Evolutionary conservation across 2,113 vertebrate genomes (phyloP).

Genomic region (Redunca redunca): DNA sequence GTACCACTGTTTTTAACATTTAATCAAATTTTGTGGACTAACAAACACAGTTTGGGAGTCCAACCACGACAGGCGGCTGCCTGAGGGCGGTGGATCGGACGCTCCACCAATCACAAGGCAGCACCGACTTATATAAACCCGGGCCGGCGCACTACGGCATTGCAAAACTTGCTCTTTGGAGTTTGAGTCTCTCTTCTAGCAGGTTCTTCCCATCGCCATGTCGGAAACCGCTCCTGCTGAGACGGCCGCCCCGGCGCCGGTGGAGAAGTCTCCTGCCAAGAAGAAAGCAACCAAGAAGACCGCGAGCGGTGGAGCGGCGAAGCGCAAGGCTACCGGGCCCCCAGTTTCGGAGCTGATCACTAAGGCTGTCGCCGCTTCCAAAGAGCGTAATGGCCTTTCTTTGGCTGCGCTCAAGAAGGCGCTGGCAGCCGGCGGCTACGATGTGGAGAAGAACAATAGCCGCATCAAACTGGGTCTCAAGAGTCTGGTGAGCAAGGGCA

Average conservation of each 20-base stretch:
- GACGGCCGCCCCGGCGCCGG: neutral
- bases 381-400: conserved; percentile 72
- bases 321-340: conserved; percentile 42
- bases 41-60: conserved; percentile 49
- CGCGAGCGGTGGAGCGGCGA: conserved; percentile 2
- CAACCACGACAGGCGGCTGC: neutral
- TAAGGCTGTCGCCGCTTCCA: conserved; percentile 66
- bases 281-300: conserved; percentile 62
- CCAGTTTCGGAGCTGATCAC: conserved; percentile 71
- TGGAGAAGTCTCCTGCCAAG: conserved; percentile 58
- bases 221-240: conserved; percentile 60
- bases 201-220: fast-evolving
- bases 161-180: neutral
- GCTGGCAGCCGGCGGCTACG: conserved; percentile 81
- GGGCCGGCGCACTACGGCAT: neutral
- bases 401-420: conserved; percentile 81
- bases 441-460: conserved; percentile 83
- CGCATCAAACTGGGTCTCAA: conserved; percentile 75
- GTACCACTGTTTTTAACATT: neutral
- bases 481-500: conserved; percentile 71
- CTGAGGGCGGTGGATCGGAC: neutral
- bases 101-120: conserved; percentile 72
- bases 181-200: fast-evolving
- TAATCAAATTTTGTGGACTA: neutral
- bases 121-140: conserved; percentile 67